Evolutionary conservation across 2,888 invertebrate species (phyloP), one percentile per base, ranked within the genome.

Genomic region (Hylaea fasciaria): DNA sequence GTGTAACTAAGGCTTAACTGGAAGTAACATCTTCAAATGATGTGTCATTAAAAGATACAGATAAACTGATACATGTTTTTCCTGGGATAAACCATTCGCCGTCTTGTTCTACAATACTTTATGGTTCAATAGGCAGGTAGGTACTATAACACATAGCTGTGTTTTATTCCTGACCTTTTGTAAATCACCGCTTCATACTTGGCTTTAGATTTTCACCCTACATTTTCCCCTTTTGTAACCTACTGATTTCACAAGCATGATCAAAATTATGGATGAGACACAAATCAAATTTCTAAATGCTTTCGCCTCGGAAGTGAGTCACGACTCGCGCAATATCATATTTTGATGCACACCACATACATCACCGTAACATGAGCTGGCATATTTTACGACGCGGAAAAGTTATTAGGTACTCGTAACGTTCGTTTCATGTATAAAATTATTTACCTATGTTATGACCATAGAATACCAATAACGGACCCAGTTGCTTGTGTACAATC

Each of bases 301-400:
- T 62, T 63, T 67, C 59, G 47, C 56, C 44, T 22, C 14, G 22
- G 28, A 45, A 32, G 48, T 44, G 41, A 54, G 22, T 47, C 55
- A 53, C 41, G 45, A 29, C 44, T 43, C 53, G 54, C 56, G 63
- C 47, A 60, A 60, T 64, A 62, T 60, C 55, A 50, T 46, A 41
- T 62, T 22, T 61, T 64, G 57, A 65, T 64, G 52, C 54, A 49
- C 49, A 37, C 58, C 53, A 46, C 61, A 57, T 60, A 55, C 65
- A 61, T 62, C 64, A 61, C 39, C 40, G 64, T 67, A 69, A 67
- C 64, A 66, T 69, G 67, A 66, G 61, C 59, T 51, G 59, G 64
- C 64, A 69, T 65, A 67, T 67, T 66, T 67, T 69, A 65, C 57
- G 41, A 64, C 39, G 47, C 64, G 65, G 62, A 64, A 67, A 29